Base-by-base conservation (phyloP, 37 sponge, comb jelly and placozoan genomes). In the Beroe ovata region DNA sequence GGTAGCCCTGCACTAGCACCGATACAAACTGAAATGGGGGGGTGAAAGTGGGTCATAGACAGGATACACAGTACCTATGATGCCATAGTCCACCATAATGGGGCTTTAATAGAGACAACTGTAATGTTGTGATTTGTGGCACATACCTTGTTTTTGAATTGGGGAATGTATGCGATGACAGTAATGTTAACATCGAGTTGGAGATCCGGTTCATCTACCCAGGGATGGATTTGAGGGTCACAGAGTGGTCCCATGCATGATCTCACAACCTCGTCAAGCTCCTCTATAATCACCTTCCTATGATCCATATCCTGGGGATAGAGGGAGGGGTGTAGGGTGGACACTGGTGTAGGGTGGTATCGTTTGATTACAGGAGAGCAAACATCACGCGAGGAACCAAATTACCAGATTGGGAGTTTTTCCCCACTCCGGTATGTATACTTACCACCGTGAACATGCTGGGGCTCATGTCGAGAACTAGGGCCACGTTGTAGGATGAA, bases 211-310 rank as follows among this genome's bases (percentile, higher is more conserved):
- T 77, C 84, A 42, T 77, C 84, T 42, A n/a, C 41, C 84, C 84
- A 77, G 28, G 84, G 84, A 29, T 77, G 84, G 41, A 42, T 11
- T 26, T 77, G 54, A 22, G 54, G 42, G 84, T 38, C 38, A 23
- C 42, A 42, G 42, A 77, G 84, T 8, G 84, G 54, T 18, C 21
- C 23, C 25, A 77, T 39, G 41, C 84, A 77, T n/a, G 20, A 42
- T 35, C 38, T 39, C 25, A 77, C 28, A 4, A 29, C 84, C 20
- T 77, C 84, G 21, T 77, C 84, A 6, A 77, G 42, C 54, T 77
- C 84, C 47, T 77, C 84, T 42, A 77, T 42, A 19, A 77, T 77
- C 84, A 77, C 84, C 38, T 77, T 77, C 84, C 41, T 77, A 54
- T 77, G 54, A 29, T 77, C 84, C 84, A 77, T 77, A 29, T 77